A percentile compares a stretch with the other conserved stretches of the same genome.
Conservation (phyloP, 1,140 invertebrate species). For the Alviniconcha marisindica region DNA sequence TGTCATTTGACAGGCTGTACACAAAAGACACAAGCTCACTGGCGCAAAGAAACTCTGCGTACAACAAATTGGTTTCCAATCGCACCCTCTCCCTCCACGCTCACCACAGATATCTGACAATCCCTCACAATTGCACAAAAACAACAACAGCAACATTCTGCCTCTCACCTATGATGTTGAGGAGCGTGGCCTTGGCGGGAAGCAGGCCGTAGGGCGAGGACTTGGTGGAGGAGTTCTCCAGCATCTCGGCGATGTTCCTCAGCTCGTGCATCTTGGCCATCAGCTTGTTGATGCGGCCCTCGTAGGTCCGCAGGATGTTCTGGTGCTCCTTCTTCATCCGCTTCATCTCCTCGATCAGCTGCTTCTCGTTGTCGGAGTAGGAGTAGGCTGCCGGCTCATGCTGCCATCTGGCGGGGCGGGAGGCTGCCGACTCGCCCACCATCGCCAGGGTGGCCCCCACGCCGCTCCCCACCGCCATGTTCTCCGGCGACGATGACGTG, state of each 20-base stretch:
- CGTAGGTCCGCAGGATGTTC: conserved; percentile 66
- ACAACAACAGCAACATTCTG: too few relatives aligned
- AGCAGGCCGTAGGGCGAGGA: conserved; percentile 67
- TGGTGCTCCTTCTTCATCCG: conserved; percentile 72
- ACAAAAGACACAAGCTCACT: too few relatives aligned
- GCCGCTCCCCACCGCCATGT: conserved; percentile 14
- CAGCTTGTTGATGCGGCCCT: conserved; percentile 71
- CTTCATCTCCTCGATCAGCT: conserved; percentile 74
- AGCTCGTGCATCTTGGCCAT: conserved; percentile 74
- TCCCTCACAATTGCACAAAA: too few relatives aligned
- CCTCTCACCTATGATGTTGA: conserved; percentile 63
- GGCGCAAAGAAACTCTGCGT: too few relatives aligned
- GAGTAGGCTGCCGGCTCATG: conserved; percentile 45
- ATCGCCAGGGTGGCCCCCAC: conserved; percentile 41
- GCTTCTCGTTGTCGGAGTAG: conserved; percentile 74
- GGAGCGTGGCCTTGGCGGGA: conserved; percentile 57
- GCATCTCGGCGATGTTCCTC: conserved; percentile 70
- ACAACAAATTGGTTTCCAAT: too few relatives aligned
- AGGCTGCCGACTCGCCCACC: background rate
- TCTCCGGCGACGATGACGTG: background rate
- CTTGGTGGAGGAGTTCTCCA: conserved; percentile 72
- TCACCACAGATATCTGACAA: too few relatives aligned
- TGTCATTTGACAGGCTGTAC: too few relatives aligned
- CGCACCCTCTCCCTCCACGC: too few relatives aligned
- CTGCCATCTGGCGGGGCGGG: background rate